Conservation (phyloP, 2,888 invertebrate species). For the Entomobrya multifasciata region DNA sequence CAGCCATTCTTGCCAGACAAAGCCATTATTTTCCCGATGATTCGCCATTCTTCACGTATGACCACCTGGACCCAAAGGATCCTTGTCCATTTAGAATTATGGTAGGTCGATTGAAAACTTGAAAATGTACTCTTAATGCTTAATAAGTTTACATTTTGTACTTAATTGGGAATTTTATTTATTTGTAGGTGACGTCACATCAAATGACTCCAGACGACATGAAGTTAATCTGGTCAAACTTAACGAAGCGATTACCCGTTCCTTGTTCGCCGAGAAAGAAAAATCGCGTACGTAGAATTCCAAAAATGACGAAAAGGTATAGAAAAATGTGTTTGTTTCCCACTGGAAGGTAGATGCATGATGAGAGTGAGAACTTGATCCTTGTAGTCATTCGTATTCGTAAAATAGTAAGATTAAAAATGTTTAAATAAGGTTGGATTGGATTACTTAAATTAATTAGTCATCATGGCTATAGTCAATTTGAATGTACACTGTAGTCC, state of each 20-base stretch:
- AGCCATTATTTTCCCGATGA: slow-evolving; percentile 77
- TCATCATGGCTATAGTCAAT: no score
- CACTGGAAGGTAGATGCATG: slow-evolving; percentile 3
- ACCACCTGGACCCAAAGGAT: slow-evolving; percentile 77
- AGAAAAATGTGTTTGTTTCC: slow-evolving; percentile 76
- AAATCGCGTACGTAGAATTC: slow-evolving; percentile 70
- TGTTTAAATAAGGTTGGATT: no score
- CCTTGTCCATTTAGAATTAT: slow-evolving; percentile 79
- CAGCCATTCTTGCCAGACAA: slow-evolving; percentile 80
- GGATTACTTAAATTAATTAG: background rate
- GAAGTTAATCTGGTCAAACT: slow-evolving; percentile 78
- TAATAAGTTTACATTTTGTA: background rate
- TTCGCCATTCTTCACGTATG: slow-evolving; percentile 78
- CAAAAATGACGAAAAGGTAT: slow-evolving; percentile 74
- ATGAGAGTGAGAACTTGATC: no score
- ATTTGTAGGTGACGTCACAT: slow-evolving; percentile 78
- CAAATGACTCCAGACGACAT: slow-evolving; percentile 79
- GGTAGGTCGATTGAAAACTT: slow-evolving; percentile 63
- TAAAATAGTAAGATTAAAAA: no score
- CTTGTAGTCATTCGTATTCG: no score
- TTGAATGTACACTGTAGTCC: no score
- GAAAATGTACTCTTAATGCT: background rate
- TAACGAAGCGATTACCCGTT: slow-evolving; percentile 69
- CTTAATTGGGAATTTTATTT: slow-evolving; percentile 6
- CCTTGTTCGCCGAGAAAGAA: slow-evolving; percentile 75